Evolutionary conservation across 2,797 vertebrate species (phyloP), one percentile per base, ranked within the genome.

Genomic region (Poecilia gillii): DNA sequence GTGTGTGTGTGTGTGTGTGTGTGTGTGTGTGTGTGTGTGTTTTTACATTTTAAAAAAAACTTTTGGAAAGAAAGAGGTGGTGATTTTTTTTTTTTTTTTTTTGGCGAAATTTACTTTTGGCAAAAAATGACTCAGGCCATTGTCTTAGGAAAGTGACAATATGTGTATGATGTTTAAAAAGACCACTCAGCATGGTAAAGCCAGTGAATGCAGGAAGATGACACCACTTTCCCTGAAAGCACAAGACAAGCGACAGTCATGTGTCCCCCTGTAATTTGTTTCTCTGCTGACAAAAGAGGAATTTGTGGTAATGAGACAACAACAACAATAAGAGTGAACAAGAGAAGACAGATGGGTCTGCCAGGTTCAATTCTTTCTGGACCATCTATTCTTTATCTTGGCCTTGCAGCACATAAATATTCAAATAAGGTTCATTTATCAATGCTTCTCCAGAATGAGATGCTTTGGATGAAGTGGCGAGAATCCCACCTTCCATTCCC

Each of bases 331-430:
- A 76, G 73, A 90, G 92, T 92, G 93, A 93, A 90, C 43, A 81
- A 89, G 86, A 73, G 92, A 93, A 96, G 91, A 97, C 96, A 96
- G 96, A 97, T 96, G 94, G 95, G 83, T 88, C 94, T 97, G 96
- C 96, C 97, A 96, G 93, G 94, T 93, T 77, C 87, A 79, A 96
- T 96, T 96, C 92, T 94, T 95, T 93, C 87, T 94, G 90, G 93
- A 95, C 95, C 92, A 90, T 97, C 96, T 96, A 96, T 96, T 97
- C 94, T 96, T 96, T 96, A 95, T 95, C 95, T 94, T 94, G 93
- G 94, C 94, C 81, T 89, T 89, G 77, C 90, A 91, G 91, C 84
- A 86, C 85, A 87, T 96, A 93, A 90, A 95, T 94, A 92, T 95
- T 93, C 91, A 95, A 93, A 94, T 92, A 88, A 96, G 93, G 91